Conservation (phyloP, 2,888 invertebrate species). For the Drosophila fulvimacula region DNA sequence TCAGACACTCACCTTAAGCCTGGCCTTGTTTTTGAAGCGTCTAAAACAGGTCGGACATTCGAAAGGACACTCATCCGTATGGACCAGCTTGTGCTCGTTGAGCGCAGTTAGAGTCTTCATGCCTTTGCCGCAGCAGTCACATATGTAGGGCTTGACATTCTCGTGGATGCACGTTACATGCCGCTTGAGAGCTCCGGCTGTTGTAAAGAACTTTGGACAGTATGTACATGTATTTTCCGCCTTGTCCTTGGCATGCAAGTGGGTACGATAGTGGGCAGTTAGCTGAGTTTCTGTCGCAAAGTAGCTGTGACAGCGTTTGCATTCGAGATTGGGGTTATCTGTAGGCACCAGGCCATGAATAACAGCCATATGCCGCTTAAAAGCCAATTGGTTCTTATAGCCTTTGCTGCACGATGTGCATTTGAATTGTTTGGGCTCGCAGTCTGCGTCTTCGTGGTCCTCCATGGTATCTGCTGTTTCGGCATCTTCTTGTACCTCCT, state of each 20-base stretch:
- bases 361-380: slow-evolving; percentile 63
- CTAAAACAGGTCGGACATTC: slow-evolving; percentile 84
- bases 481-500: slow-evolving; percentile 12
- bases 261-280: slow-evolving; percentile 59
- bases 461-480: background rate
- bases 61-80: slow-evolving; percentile 85
- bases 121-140: slow-evolving; percentile 85
- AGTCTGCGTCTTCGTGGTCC: slow-evolving; percentile 5
- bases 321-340: slow-evolving; percentile 48
- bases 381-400: slow-evolving; percentile 56
- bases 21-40: slow-evolving; percentile 82
- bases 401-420: slow-evolving; percentile 53
- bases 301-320: slow-evolving; percentile 52
- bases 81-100: slow-evolving; percentile 85
- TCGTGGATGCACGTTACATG: slow-evolving; percentile 81
- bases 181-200: slow-evolving; percentile 70
- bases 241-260: slow-evolving; percentile 64
- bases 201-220: slow-evolving; percentile 73
- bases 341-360: slow-evolving; percentile 46
- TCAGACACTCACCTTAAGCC: slow-evolving; percentile 73
- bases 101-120: slow-evolving; percentile 85
- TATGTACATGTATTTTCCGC: slow-evolving; percentile 64
- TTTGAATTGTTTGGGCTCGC: slow-evolving; percentile 20
- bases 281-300: slow-evolving; percentile 57
- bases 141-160: slow-evolving; percentile 84